Percentiles rank a stretch among this genome's conserved stretches.
phyloP scores from a whole-genome alignment of 2,113 vertebrate species.

The Plecotus auritus region DNA sequence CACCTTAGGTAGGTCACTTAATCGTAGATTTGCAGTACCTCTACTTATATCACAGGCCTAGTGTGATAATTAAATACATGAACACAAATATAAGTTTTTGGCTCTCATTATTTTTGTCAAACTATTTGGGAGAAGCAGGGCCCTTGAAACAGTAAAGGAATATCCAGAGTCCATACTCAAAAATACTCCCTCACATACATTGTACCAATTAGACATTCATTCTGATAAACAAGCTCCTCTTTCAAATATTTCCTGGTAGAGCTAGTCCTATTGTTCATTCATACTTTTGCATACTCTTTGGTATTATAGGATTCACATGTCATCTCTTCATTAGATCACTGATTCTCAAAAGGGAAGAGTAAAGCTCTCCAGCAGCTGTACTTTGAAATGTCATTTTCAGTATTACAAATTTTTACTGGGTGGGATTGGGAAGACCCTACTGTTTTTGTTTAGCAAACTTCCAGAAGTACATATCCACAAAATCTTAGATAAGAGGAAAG shows the following conservation, averaged over 20 bases:
- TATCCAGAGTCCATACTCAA: background rate
- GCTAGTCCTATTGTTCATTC: conserved; percentile 31
- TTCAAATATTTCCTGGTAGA: conserved; percentile 22
- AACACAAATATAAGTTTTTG: background rate
- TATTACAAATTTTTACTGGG: background rate
- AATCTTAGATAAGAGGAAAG: background rate
- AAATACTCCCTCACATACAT: background rate
- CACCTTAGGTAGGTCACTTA: background rate
- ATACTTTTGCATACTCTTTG: background rate
- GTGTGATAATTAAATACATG: background rate
- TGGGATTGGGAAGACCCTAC: background rate
- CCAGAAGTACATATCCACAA: background rate
- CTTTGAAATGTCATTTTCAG: background rate
- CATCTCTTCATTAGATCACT: background rate
- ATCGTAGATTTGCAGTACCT: background rate
- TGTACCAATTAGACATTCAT: background rate
- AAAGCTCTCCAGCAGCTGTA: conserved; percentile 7
- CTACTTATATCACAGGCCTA: background rate
- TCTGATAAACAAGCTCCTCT: conserved; percentile 36
- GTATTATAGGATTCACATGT: background rate
- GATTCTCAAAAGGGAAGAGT: conserved; percentile 36
- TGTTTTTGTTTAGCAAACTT: background rate
- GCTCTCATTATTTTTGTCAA: background rate
- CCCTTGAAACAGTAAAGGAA: background rate
- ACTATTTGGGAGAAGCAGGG: background rate